Evolutionary conservation across 2,797 vertebrate species (phyloP).

Genomic region (Octomys mimax): DNA sequence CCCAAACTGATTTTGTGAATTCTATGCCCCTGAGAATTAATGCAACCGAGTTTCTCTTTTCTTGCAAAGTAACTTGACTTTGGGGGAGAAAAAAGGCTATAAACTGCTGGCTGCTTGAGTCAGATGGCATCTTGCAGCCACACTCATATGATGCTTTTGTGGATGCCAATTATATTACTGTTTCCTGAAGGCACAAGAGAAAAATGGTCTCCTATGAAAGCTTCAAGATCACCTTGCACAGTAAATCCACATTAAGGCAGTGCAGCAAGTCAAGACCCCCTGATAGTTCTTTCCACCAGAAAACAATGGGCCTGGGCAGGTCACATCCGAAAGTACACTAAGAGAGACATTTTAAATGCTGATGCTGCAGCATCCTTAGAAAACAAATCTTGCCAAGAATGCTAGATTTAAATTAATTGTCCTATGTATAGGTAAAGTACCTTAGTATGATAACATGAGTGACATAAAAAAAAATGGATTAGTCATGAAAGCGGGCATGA

Average conservation of each 20-base stretch:
- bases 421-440: background rate
- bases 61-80: conserved; percentile 71
- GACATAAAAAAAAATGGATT: conserved; percentile 58
- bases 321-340: background rate
- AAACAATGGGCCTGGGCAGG: background rate
- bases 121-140: conserved; percentile 28
- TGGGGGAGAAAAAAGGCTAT: conserved; percentile 21
- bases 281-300: background rate
- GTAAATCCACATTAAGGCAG: background rate
- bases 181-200: conserved; percentile 68
- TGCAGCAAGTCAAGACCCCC: background rate
- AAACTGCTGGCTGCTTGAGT: conserved; percentile 40
- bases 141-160: conserved; percentile 26
- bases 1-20: background rate
- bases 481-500: background rate
- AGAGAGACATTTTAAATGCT: background rate
- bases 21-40: conserved; percentile 51
- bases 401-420: background rate
- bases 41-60: background rate
- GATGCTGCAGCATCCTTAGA: background rate
- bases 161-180: conserved; percentile 32
- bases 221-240: conserved; percentile 23
- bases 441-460: background rate
- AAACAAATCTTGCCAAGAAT: conserved; percentile 38
- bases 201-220: conserved; percentile 22